These are phyloP conservation scores for Cotesia glomerata DNA, from an alignment of 1,140 invertebrate genomes.

Conservation along the genomic window DNA sequence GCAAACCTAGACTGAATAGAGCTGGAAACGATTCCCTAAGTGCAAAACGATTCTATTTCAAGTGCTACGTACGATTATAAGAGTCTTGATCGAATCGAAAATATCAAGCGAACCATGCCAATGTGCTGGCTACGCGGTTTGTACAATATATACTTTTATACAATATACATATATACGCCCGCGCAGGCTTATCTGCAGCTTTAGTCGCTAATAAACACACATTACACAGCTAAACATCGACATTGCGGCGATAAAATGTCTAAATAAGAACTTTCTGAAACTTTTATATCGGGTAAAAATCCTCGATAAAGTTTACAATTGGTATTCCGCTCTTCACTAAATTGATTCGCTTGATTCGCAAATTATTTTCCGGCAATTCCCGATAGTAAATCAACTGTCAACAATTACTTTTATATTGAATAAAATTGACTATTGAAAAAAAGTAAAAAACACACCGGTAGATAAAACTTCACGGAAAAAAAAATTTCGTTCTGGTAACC, in stretches of 20 bases:
- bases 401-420: no score
- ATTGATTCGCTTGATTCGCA: neutral
- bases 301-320: neutral
- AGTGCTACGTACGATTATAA: neutral
- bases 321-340: neutral
- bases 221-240: neutral
- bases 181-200: no score
- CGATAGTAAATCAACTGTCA: no score
- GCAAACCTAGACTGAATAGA: no score
- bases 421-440: no score
- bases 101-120: neutral
- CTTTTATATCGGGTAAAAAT: neutral
- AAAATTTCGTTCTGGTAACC: no score
- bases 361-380: no score
- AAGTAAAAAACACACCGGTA: no score
- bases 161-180: neutral
- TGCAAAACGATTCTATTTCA: slow-evolving; percentile 3
- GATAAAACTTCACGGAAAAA: no score
- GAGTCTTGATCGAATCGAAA: neutral
- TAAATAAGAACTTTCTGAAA: neutral
- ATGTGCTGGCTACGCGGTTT: neutral
- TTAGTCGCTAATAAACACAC: no score
- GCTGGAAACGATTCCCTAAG: neutral
- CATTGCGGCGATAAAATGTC: neutral
- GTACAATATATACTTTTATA: neutral